Conservation (phyloP, 1,140 invertebrate genomes). For the Vanessa tameamea region DNA sequence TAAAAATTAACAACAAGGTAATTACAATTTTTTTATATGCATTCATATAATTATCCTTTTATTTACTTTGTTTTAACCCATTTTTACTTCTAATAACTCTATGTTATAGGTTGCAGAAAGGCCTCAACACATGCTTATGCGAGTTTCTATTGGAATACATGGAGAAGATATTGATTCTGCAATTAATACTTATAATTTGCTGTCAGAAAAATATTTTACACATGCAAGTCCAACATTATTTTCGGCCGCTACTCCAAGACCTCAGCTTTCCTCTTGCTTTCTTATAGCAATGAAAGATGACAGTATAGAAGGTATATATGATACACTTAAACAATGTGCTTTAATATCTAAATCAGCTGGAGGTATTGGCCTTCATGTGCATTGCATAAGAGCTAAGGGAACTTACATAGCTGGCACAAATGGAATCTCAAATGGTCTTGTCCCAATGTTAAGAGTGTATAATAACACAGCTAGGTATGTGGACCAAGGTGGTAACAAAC, state of each 20-base stretch:
- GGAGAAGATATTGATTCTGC: conserved; percentile 95
- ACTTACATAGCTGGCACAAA: conserved; percentile 97
- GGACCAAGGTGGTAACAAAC: conserved; percentile 98
- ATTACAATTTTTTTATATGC: background rate
- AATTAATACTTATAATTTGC: conserved; percentile 97
- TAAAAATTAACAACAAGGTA: conserved; percentile 95
- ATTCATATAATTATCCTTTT: too few relatives aligned
- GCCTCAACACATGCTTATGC: conserved; percentile 99
- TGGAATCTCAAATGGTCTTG: conserved; percentile 97
- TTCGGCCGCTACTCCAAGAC: conserved; percentile 94
- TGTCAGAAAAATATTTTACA: conserved; percentile 98
- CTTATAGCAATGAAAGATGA: conserved; percentile 97
- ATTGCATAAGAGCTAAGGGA: conserved; percentile 96
- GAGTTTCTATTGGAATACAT: conserved; percentile 98
- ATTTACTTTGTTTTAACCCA: background rate
- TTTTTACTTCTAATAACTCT: background rate
- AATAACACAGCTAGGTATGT: conserved; percentile 99
- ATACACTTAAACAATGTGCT: conserved; percentile 96
- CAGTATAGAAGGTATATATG: conserved; percentile 99
- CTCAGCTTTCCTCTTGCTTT: conserved; percentile 98
- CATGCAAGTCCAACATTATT: conserved; percentile 99
- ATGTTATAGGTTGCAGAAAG: conserved; percentile 89
- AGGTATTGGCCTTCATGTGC: conserved; percentile 98
- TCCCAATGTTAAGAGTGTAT: conserved; percentile 98
- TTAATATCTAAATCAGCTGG: conserved; percentile 98